Evolutionary conservation across 2,888 invertebrate genomes (phyloP), one percentile per base, ranked within the genome.

Genomic region (Pristionchus japonicus): DNA sequence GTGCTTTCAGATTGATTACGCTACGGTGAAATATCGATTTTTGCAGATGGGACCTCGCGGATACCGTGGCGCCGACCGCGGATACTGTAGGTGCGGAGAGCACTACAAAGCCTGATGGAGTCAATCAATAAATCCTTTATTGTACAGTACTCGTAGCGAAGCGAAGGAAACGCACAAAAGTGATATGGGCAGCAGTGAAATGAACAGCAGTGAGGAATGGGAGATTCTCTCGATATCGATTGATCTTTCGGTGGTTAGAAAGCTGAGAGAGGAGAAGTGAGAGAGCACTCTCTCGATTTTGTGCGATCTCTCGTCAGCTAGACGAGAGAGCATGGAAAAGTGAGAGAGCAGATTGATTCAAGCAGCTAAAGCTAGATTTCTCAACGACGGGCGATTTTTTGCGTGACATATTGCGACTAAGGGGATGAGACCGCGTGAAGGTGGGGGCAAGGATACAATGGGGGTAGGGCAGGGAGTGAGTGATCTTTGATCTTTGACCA

Each of bases 101-200:
- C 61, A 47, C 9, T 61, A 85, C 27, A 74, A 34, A 34, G 40
- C 74, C 74, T 34, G 74, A 74, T 80, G 31, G 20, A 52, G 52
- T 49, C 52, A 57, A n/a, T 57, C n/a, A n/a, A n/a, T 57, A n/a
- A n/a, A 57, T 74, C 40, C 20, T 74, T 74, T 74, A 74, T 74
- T 77, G 77, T 77, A 77, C 77, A 77, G 43, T 77, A 77, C 77
- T 77, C 77, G 77, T 77, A 77, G 77, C n/a, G 43, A 70, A 70
- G 34, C 37, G 64, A 13, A 13, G 1, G 31, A 74, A 74, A 74
- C 34, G 40, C 31, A 40, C 9, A 77, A 74, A 27, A 20, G 27
- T 40, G 31, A 70, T 34, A 70, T 70, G 77, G 37, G 77, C 43
- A 77, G 77, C 77, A 77, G n/a, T 43, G 27, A 77, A n/a, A n/a